These are phyloP conservation scores for Homarus americanus DNA, from an alignment of 1,140 invertebrate species.

Conservation along the genomic window DNA sequence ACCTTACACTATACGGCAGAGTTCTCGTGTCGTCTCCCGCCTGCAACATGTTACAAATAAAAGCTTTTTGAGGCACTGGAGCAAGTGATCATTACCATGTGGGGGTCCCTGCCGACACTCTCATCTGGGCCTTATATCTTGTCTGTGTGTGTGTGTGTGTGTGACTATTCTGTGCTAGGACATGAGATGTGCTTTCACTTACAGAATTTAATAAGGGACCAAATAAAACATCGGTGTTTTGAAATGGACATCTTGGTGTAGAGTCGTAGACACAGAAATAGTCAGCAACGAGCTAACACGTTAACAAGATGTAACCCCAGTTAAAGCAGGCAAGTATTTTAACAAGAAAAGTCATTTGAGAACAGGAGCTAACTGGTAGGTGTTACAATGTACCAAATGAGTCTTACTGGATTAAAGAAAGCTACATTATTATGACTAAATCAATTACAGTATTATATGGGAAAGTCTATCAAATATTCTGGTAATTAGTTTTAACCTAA, in stretches of 20 bases:
- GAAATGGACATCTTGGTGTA: neutral
- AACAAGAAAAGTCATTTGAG: neutral
- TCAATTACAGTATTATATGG: neutral
- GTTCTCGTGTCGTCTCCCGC: slow-evolving; percentile 70
- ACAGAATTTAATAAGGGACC: neutral
- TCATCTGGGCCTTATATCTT: slow-evolving; percentile 1
- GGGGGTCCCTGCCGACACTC: neutral
- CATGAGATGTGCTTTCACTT: neutral
- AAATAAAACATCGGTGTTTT: neutral
- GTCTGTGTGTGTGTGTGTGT: neutral
- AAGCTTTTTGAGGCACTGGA: slow-evolving; percentile 27
- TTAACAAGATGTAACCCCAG: slow-evolving; percentile 5
- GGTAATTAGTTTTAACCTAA: neutral
- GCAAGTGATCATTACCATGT: slow-evolving; percentile 17
- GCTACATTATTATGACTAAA: neutral
- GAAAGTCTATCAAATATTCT: neutral
- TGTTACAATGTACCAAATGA: too few relatives aligned
- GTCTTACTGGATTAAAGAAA: neutral
- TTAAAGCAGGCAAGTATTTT: neutral
- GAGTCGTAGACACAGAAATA: neutral
- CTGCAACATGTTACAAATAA: slow-evolving; percentile 67
- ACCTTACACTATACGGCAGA: slow-evolving; percentile 72
- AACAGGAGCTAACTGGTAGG: neutral
- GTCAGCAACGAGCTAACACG: neutral
- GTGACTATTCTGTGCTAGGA: neutral